Percentiles rank a stretch among this genome's conserved stretches.
Evolutionary conservation across 2,797 vertebrate species (phyloP).

Genomic region (Serranus cabrilla): DNA sequence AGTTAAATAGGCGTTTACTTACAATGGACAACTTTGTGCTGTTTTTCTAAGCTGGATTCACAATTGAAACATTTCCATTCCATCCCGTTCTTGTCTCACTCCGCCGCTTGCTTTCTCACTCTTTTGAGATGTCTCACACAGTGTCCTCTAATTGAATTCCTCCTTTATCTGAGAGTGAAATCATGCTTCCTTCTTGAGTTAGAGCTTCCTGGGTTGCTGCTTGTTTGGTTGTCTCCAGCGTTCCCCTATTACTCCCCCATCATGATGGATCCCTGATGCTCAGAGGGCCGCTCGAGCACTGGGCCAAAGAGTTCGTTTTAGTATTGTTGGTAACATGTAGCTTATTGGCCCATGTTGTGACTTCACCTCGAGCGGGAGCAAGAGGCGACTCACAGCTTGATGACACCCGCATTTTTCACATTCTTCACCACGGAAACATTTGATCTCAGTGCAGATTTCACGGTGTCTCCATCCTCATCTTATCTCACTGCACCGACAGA

Average conservation of each 20-base stretch:
- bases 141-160: constrained; percentile 75
- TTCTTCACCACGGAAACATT: constrained; percentile 44
- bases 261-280: constrained; percentile 49
- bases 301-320: constrained; percentile 9
- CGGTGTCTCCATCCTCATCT: constrained; percentile 15
- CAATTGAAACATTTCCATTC: neutral
- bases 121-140: constrained; percentile 30
- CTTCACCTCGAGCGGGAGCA: constrained; percentile 16
- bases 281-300: constrained; percentile 48
- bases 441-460: constrained; percentile 18
- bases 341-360: neutral
- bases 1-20: too few relatives aligned
- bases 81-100: constrained; percentile 23
- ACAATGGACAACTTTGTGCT: too few relatives aligned
- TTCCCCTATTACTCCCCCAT: constrained; percentile 47
- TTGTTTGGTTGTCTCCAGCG: constrained; percentile 60
- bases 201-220: constrained; percentile 65
- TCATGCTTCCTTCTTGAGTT: constrained; percentile 65
- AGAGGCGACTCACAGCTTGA: neutral
- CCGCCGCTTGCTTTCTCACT: constrained; percentile 37
- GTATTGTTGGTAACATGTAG: neutral
- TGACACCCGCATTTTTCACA: constrained; percentile 56
- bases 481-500: constrained; percentile 4
- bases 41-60: constrained; percentile 14
- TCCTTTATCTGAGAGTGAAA: constrained; percentile 71